Base-by-base conservation (phyloP, 2,888 invertebrate species). In the Stenurella melanura region DNA sequence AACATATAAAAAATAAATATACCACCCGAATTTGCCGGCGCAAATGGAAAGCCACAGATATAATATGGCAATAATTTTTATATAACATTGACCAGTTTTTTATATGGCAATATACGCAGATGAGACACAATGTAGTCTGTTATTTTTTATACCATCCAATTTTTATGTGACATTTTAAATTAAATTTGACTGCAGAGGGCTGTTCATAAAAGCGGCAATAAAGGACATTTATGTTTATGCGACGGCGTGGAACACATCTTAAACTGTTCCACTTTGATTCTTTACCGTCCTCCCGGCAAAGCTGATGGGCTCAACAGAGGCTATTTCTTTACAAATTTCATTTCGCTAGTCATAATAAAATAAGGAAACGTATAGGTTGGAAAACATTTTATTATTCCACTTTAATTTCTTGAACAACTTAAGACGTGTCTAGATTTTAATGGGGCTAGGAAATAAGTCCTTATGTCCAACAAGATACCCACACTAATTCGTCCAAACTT, bases 141-240 rank as follows among this genome's bases (percentile, higher is more conserved):
- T 78, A 82, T 83, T 82, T 83, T 82, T 83, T 83, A 81, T 82
- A 69, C 54, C 80, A 72, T 84, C 84, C 86, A 84, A 87, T 87
- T 87, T 87, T 86, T 86, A 86, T 86, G 87, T 84, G 86, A 85
- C 86, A 82, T 86, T 86, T 86, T 87, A 86, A 87, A 87, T 87
- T 87, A 87, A 87, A 87, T 87, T 86, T 85, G 86, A 86, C 86
- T 87, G 85, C 84, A 83, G 85, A 87, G 87, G 86, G 86, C 84
- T 85, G 87, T 86, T 85, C 86, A 85, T 87, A 86, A 87, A 86
- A 85, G 83, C 81, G 80, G 86, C 85, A 85, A 86, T 87, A 87
- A 87, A 86, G 85, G 85, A 86, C 87, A 84, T 87, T 86, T 87
- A 87, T 87, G 86, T 86, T 85, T 86, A 86, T 86, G 84, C 84